phyloP scores from a whole-genome alignment of 2,888 invertebrate genomes.

The Campopleginae sp. region DNA sequence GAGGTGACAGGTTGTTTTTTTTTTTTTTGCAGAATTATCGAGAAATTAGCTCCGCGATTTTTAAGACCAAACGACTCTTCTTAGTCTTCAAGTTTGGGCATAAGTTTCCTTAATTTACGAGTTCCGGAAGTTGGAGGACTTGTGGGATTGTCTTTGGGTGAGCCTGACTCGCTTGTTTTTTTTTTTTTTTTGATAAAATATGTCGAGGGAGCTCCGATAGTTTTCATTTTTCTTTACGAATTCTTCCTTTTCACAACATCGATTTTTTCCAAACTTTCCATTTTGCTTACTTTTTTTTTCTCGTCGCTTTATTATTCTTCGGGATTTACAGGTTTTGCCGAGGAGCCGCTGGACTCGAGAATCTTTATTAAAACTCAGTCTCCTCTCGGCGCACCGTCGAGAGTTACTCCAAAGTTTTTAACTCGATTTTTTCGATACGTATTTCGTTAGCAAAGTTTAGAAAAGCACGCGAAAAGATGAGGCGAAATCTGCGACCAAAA shows the following conservation, averaged over 20 bases:
- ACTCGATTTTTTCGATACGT: conserved; percentile 71
- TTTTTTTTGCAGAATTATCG: conserved; percentile 55
- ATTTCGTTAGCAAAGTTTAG: conserved; percentile 76
- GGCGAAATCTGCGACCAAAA: conserved; percentile 15
- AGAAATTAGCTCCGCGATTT: conserved; percentile 60
- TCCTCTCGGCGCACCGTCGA: conserved; percentile 43
- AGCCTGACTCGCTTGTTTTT: conserved; percentile 4
- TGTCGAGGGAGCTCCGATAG: conserved; percentile 15
- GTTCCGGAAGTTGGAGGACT: conserved; percentile 56
- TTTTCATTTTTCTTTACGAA: conserved; percentile 4
- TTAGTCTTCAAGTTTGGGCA: conserved; percentile 48
- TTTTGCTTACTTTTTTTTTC: neutral
- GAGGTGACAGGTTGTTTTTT: no score
- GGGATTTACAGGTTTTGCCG: conserved; percentile 49
- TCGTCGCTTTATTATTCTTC: conserved; percentile 60
- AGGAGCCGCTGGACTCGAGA: conserved; percentile 19
- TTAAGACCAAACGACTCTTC: conserved; percentile 55
- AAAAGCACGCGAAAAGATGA: conserved; percentile 17
- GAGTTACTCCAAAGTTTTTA: conserved; percentile 61
- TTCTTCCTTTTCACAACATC: conserved; percentile 13
- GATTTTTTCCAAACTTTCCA: neutral
- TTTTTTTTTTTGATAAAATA: conserved; percentile 20
- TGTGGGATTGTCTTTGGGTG: conserved; percentile 29
- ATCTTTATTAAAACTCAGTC: conserved; percentile 69
- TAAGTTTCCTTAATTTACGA: conserved; percentile 62